Evolutionary conservation across 2,797 vertebrate genomes (phyloP).

Genomic region (Lophius americanus): DNA sequence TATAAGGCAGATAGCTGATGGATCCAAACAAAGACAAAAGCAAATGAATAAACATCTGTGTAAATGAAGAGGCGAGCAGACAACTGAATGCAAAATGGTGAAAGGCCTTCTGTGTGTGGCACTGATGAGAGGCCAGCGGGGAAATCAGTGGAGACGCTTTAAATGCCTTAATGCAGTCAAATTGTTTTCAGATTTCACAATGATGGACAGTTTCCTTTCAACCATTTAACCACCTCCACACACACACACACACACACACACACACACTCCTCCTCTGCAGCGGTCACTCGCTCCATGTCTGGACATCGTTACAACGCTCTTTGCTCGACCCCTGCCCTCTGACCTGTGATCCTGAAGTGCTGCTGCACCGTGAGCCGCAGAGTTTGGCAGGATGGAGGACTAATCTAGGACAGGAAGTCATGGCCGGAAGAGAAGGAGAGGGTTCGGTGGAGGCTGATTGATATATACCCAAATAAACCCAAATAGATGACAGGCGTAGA

Average conservation of each 20-base stretch:
- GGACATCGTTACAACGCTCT: slow-evolving; percentile 81
- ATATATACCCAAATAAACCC: slow-evolving; percentile 74
- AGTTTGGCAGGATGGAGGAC: slow-evolving; percentile 74
- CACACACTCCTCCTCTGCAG: slow-evolving; percentile 45
- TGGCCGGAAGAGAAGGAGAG: slow-evolving; percentile 63
- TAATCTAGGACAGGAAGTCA: slow-evolving; percentile 80
- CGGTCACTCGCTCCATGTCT: slow-evolving; percentile 71
- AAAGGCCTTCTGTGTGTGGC: slow-evolving; percentile 55
- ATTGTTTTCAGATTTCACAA: slow-evolving; percentile 86
- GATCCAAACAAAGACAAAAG: slow-evolving; percentile 66
- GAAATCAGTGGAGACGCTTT: slow-evolving; percentile 80
- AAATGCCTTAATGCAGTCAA: slow-evolving; percentile 81
- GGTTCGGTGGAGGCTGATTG: slow-evolving; percentile 62
- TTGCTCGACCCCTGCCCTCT: slow-evolving; percentile 76
- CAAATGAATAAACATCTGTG: slow-evolving; percentile 76
- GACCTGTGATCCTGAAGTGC: slow-evolving; percentile 81
- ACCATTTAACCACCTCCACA: slow-evolving; percentile 72
- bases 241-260: slow-evolving; percentile 59
- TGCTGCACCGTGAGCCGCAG: slow-evolving; percentile 78
- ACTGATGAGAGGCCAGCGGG: slow-evolving; percentile 72
- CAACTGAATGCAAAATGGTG: slow-evolving; percentile 71
- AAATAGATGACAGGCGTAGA: slow-evolving; percentile 75
- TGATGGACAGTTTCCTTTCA: slow-evolving; percentile 83
- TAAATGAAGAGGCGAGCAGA: slow-evolving; percentile 67
- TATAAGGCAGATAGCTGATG: slow-evolving; percentile 54